Evolutionary conservation across 2,797 vertebrate genomes (phyloP), one percentile per base, ranked within the genome.

Genomic region (Neosilurus hyrtlii): DNA sequence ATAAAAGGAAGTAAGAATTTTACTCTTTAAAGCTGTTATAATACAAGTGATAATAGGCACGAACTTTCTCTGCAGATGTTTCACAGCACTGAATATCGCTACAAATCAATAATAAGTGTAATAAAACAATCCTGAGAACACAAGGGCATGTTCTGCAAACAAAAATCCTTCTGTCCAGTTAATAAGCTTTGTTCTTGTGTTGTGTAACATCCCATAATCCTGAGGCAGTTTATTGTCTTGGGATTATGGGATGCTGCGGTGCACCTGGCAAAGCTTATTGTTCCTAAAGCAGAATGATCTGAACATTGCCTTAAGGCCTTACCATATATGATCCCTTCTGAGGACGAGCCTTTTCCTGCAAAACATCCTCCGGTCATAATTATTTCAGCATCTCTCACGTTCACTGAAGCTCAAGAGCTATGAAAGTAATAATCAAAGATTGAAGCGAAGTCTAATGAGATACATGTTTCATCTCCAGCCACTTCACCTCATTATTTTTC

Each of bases 291-390:
- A 56, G 73, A 75, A 61, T 62, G 52, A 79, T 26, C 9, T 30
- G 18, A 78, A 86, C 78, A 18, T 59, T 54, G 63, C 83, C 73
- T 61, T 73, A 74, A 80, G 81, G 78, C 78, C 57, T 54, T 67
- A 78, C 65, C 67, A 59, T 76, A 24, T 6, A 16, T 80, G 67
- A 57, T 22, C 67, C 52, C 35, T 54, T n/a, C 67, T 43, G 22
- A 72, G 65, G 67, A 72, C 37, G 49, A 59, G 49, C 52, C 37
- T 81, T 83, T 83, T 26, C 77, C 67, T 83, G 73, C 67, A 86
- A 83, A 74, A 67, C 35, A 66, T 83, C 56, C 62, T 74, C 76
- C 65, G 56, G 73, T 82, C 80, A 79, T 86, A 83, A 85, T 86
- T 83, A 82, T 80, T 18, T 24, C 57, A 65, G 83, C 68, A 70